Evolutionary conservation across 2,797 vertebrate genomes (phyloP).

Genomic region (Rhabdophis nuchalis): DNA sequence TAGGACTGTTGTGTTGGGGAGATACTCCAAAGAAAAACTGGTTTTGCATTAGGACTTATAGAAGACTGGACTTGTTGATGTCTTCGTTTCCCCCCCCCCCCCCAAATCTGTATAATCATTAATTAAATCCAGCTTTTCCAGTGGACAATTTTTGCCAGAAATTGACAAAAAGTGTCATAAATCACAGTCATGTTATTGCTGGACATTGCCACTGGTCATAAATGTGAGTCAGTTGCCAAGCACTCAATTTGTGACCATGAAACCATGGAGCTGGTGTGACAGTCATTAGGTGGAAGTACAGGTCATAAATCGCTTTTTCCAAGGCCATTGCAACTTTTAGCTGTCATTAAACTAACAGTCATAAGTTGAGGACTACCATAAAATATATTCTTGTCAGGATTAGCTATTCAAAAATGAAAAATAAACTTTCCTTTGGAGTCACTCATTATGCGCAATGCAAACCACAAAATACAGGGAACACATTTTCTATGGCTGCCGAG

Average conservation of each 20-base stretch:
- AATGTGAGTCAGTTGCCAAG: not conserved
- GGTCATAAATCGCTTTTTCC: not conserved
- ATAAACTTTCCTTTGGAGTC: not conserved
- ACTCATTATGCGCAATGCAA: not conserved
- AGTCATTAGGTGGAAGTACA: not conserved
- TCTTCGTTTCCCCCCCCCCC: not conserved
- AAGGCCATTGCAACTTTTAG: not conserved
- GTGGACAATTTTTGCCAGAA: not conserved
- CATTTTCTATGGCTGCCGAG: not conserved
- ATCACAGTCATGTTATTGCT: not conserved
- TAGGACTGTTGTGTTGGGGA: not conserved
- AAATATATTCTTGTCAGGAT: not conserved
- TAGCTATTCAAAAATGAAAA: not conserved
- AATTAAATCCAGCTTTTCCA: not conserved
- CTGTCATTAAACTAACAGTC: not conserved
- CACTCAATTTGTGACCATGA: not conserved
- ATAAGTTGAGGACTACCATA: not conserved
- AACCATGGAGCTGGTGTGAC: not conserved
- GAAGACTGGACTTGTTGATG: not conserved
- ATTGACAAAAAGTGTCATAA: not conserved
- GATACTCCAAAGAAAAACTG: not conserved
- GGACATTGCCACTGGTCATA: not conserved
- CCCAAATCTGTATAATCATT: too few species aligned
- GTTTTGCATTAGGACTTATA: not conserved
- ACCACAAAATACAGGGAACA: not conserved